phyloP scores from a whole-genome alignment of 1,140 invertebrate genomes.

The Neodiprion pinetum region DNA sequence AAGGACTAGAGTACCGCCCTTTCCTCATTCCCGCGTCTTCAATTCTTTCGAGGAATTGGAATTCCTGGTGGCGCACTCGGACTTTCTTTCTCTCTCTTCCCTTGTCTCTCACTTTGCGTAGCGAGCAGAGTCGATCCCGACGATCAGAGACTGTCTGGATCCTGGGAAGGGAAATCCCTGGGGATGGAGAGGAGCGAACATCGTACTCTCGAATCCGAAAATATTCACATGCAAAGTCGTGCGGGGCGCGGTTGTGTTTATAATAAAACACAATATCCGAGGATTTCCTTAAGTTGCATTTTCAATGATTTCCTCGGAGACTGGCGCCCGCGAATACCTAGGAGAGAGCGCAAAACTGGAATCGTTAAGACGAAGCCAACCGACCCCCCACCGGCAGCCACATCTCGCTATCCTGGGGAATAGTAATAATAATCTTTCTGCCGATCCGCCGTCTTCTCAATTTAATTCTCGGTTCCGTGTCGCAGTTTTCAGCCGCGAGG shows the following conservation, averaged over 20 bases:
- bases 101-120: conserved; percentile 24
- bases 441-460: conserved; percentile 7
- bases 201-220: conserved; percentile 63
- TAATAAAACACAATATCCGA: conserved; percentile 40
- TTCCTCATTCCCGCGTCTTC: no score
- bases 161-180: conserved; percentile 59
- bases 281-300: conserved; percentile 42
- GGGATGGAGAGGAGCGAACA: conserved; percentile 69
- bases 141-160: not conserved
- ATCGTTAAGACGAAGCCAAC: conserved; percentile 41
- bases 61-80: no score
- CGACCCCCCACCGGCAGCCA: not conserved
- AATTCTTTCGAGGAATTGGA: no score
- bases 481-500: not conserved
- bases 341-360: conserved; percentile 44
- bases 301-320: conserved; percentile 52
- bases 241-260: conserved; percentile 38
- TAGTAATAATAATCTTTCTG: conserved; percentile 2
- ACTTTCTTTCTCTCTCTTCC: conserved; percentile 1
- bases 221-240: conserved; percentile 50
- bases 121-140: not conserved
- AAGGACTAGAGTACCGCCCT: no score
- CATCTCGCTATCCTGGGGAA: not conserved
- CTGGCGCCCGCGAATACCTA: conserved; percentile 29
- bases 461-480: not conserved